Base-by-base conservation (phyloP, 1,140 invertebrate genomes). In the Hypothenemus hampei region DNA sequence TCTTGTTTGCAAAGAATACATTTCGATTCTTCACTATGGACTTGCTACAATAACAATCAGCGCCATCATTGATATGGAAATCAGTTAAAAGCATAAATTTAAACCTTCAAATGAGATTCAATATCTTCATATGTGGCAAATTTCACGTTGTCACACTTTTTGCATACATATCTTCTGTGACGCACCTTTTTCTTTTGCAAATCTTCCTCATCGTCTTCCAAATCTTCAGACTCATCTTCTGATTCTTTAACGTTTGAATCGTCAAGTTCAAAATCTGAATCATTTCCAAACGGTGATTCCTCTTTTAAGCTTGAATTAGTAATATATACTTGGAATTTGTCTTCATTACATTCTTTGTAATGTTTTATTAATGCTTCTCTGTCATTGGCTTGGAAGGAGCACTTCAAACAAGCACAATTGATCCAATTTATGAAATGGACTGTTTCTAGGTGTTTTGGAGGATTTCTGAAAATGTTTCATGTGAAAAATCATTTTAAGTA, bases 1-100 rank as follows among this genome's bases (percentile, higher is more conserved):
- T 56, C 18, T 13, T 23, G 13, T 13, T 39, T 13, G 37, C 53
- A 56, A 29, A 56, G 16, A 26, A 54, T 54, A 33, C 51, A 54
- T 10, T 35, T 37, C 11, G 22, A 19, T 37, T 46, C 43, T 10
- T 18, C n/a, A 5, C 16, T 16, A 31, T 54, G 51, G 5, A 24
- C 8, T 8, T 4, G 4, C 50, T 53, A 36, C 31, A 51, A 48
- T n/a, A 45, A 26, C 8, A 37, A 37, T 15, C 35, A 37, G 16
- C 35, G 35, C 7, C 8, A 8, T 37, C 1, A n/a, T 8, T 10
- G 16, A 37, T 31, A 31, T 11, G 13, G 13, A 11, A 31, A 1
- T 31, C 13, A 31, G 13, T 31, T 11, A 16, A 37, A 37, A 37
- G 35, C 1, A 4, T 43, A 10, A 16, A 15, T 6, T 20, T 7